These are phyloP conservation scores for Eupleurogrammus muticus DNA, from an alignment of 2,797 vertebrate species.

Conservation along the genomic window DNA sequence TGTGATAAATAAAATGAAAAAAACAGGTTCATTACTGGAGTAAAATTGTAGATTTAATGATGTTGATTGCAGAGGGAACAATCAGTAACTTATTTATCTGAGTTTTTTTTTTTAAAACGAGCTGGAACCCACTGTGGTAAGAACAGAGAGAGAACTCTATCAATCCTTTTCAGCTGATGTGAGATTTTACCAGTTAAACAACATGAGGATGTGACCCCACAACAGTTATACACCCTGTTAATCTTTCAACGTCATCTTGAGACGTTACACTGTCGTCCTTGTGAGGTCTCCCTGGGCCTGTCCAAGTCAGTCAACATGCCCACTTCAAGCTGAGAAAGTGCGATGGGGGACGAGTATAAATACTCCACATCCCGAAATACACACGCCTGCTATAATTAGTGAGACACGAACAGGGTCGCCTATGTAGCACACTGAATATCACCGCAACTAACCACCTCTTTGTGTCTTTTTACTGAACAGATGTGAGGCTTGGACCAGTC, in stretches of 20 bases:
- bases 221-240: background rate
- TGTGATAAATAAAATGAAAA: background rate
- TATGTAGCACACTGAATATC: slow-evolving; percentile 85
- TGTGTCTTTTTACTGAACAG: slow-evolving; percentile 48
- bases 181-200: background rate
- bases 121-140: background rate
- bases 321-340: slow-evolving; percentile 77
- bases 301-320: slow-evolving; percentile 74
- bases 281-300: slow-evolving; percentile 65
- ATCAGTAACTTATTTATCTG: background rate
- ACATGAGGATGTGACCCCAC: background rate
- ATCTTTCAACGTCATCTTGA: slow-evolving; percentile 30
- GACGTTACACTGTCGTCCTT: slow-evolving; percentile 22
- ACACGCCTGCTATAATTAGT: slow-evolving; percentile 85
- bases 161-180: background rate
- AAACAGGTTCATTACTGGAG: background rate
- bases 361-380: slow-evolving; percentile 83
- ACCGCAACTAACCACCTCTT: slow-evolving; percentile 61
- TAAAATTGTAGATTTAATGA: background rate
- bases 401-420: slow-evolving; percentile 83
- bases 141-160: background rate
- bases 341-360: slow-evolving; percentile 84
- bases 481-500: slow-evolving; percentile 45
- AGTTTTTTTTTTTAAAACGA: background rate
- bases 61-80: background rate